Conservation (phyloP, 2,797 vertebrate species). For the Sebastes taczanowskii region DNA sequence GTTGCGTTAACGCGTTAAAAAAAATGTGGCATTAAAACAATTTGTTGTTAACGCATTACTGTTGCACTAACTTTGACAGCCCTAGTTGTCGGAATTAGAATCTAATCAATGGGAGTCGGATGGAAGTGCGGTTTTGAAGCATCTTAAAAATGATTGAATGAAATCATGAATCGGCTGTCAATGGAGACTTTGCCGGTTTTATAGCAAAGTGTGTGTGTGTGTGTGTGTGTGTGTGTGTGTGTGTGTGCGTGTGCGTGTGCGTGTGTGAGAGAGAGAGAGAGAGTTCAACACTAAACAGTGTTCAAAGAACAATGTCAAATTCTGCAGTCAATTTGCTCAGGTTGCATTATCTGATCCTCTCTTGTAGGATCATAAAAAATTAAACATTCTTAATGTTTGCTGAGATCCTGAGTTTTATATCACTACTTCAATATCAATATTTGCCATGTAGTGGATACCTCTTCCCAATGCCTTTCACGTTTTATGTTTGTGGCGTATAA, state of each 20-base stretch:
- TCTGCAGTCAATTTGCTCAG: slow-evolving; percentile 27
- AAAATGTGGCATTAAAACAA: too few species aligned
- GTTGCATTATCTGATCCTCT: slow-evolving; percentile 30
- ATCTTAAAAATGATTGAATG: background rate
- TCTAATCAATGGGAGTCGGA: background rate
- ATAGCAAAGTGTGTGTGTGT: background rate
- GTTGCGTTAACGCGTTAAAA: too few species aligned
- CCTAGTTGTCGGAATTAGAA: background rate
- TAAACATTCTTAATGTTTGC: background rate
- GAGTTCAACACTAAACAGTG: background rate
- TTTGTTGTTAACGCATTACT: too few species aligned
- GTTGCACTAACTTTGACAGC: too few species aligned
- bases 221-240: background rate
- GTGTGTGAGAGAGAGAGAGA: background rate
- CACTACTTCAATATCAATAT: background rate
- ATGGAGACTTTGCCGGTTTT: background rate
- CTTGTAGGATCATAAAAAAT: slow-evolving; percentile 20
- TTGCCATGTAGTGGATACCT: background rate
- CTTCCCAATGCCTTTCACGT: background rate
- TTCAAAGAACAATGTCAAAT: slow-evolving; percentile 7
- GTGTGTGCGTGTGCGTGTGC: background rate
- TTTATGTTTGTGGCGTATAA: background rate
- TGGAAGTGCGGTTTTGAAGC: background rate
- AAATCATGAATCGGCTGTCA: background rate
- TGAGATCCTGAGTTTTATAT: slow-evolving; percentile 4